These are phyloP conservation scores for Calephelis perditalis DNA, from an alignment of 2,888 invertebrate species.

Conservation along the genomic window DNA sequence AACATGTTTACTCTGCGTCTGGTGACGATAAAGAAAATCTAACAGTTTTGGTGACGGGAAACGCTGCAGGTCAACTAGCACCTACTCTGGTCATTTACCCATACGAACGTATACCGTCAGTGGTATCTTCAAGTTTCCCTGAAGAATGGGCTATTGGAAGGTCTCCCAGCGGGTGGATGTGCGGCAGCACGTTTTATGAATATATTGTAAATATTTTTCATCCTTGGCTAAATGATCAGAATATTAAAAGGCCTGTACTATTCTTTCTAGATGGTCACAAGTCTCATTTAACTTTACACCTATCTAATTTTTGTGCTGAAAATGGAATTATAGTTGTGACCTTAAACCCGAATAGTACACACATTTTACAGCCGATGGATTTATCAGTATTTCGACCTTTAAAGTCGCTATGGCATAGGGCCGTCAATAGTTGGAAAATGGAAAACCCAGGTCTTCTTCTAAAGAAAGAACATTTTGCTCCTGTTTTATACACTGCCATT, in stretches of 20 bases:
- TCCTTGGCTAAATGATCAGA: too few species aligned
- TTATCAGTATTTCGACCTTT: too few species aligned
- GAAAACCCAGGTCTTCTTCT: too few species aligned
- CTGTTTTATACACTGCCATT: too few species aligned
- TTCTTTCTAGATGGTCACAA: background rate
- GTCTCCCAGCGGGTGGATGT: background rate
- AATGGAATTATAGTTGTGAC: background rate
- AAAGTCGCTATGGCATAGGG: too few species aligned
- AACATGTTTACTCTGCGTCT: slow-evolving; percentile 7
- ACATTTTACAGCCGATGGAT: background rate
- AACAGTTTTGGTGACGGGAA: slow-evolving; percentile 30
- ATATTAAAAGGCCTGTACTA: too few species aligned
- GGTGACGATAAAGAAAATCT: slow-evolving; percentile 35
- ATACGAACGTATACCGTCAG: slow-evolving; percentile 20
- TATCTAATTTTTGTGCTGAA: background rate
- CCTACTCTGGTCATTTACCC: slow-evolving; percentile 32
- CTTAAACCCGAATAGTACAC: background rate
- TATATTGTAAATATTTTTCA: background rate
- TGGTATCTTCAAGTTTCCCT: slow-evolving; percentile 25
- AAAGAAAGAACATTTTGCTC: too few species aligned
- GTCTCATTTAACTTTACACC: background rate
- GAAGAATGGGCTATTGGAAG: slow-evolving; percentile 23
- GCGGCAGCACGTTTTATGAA: background rate
- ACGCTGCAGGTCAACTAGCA: slow-evolving; percentile 30
- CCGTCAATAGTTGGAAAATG: too few species aligned